Evolutionary conservation across 2,113 vertebrate species (phyloP).

Genomic region (Stigmatopora argus): DNA sequence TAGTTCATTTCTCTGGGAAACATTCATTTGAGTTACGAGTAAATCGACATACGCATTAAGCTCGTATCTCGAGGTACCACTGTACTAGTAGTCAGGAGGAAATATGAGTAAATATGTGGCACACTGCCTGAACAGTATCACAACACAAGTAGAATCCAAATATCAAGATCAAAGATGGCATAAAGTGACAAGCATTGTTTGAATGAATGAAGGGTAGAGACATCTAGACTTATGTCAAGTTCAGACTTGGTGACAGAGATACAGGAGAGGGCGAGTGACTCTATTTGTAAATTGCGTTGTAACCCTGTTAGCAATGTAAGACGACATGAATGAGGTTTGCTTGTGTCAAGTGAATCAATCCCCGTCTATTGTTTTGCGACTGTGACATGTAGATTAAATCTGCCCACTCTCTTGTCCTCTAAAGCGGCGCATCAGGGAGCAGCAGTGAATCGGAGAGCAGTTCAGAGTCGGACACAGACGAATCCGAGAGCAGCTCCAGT

Average conservation of each 20-base stretch:
- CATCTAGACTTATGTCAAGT: not conserved
- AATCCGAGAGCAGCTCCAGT: constrained; percentile 86
- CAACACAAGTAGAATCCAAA: not conserved
- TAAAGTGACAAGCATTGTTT: not conserved
- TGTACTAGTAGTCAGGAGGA: too few relatives aligned
- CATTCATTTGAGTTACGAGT: too few relatives aligned
- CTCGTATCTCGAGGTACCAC: too few relatives aligned
- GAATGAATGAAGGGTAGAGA: not conserved
- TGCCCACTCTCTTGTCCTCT: constrained; percentile 11
- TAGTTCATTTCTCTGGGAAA: too few relatives aligned
- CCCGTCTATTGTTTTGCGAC: constrained; percentile 9
- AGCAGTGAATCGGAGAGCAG: constrained; percentile 95
- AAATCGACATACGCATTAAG: too few relatives aligned
- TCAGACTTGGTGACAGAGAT: not conserved
- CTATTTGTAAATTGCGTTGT: not conserved
- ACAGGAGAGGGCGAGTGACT: not conserved
- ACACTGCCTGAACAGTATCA: too few relatives aligned
- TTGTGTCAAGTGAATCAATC: not conserved
- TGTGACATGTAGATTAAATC: constrained; percentile 10
- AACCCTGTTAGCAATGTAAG: constrained; percentile 3
- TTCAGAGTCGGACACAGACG: constrained; percentile 88
- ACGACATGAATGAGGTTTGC: not conserved
- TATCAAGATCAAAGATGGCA: not conserved
- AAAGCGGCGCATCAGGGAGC: constrained; percentile 79
- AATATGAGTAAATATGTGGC: not conserved